Base-by-base conservation (phyloP, 2,113 vertebrate genomes). In the Cyprinodon tularosa region DNA sequence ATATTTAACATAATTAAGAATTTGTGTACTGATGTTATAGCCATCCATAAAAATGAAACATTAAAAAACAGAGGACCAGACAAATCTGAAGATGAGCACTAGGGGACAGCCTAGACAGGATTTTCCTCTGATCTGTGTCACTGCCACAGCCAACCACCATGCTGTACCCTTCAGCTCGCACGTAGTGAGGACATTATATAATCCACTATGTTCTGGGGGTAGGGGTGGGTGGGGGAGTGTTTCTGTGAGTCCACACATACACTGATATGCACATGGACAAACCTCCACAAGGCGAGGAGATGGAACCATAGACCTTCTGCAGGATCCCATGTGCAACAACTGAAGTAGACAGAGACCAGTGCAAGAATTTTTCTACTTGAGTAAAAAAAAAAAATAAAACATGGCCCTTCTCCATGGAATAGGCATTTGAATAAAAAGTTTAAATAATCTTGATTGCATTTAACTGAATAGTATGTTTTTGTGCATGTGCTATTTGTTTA, bases 181-280 rank as follows among this genome's bases (percentile, higher is more conserved):
- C 88, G 89, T 91, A 90, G 71, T 61, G 72, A 84, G 80, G 59
- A 61, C 45, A 85, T 93, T 93, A 94, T 85, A 82, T 91, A 92
- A 92, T 90, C 77, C 67, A 66, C 71, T 73, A 40, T 67, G 70
- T 80, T 83, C 69, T 68, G 83, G 39, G 85, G 59, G 69, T 72
- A 72, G 76, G 74, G 73, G 73, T 68, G 83, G 39, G 85, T 57
- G 69, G 74, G 74, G 76, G 74, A 75, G 73, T 75, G 62, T 76
- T 47, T 63, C 77, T 85, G 66, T 79, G 71, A 71, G 84, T 66
- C 57, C 73, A 78, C 53, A 76, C 65, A 36, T 2, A 45, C 71
- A 72, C 50, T 44, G 37, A 71, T 4, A 63, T 22, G 67, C 68
- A 72, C 67, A 66, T 42, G 29, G 3, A 47, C 40, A 68, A 48